Evolutionary conservation across 2,888 invertebrate genomes (phyloP), one percentile per base, ranked within the genome.

Genomic region (Chloroclystis v-ata): DNA sequence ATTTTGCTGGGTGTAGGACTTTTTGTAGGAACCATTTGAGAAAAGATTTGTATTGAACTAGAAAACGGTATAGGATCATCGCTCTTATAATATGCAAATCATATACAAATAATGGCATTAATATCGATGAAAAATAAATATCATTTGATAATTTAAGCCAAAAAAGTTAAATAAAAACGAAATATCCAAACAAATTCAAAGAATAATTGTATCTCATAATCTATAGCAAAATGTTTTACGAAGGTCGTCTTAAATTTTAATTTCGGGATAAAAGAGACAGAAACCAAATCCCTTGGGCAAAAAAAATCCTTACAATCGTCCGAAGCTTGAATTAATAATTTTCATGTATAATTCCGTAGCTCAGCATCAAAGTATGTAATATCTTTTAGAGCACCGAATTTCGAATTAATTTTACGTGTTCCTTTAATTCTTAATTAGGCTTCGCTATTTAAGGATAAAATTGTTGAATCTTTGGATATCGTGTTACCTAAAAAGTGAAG

Each of bases 261-360:
- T 70, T 71, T 70, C 67, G 53, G 64, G 54, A 62, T 63, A 63
- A 61, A 59, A 59, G 62, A 57, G 67, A 55, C 63, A 65, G 65
- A 56, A 63, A 59, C 57, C 52, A 58, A 61, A 59, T 56, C 67
- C 62, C 60, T 13, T 39, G 57, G 61, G 59, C 52, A 32, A 20
- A 29, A 67, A 65, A 66, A 65, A 68, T 54, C 60, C 59, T 62
- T 64, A 65, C 60, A 60, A 63, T 63, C 59, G 54, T 54, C 52
- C 54, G 65, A 57, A 60, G 63, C 66, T 66, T 63, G 67, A 56
- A 72, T 73, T 65, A 72, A 77, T 75, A 71, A 70, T 72, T 35
- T 72, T 67, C 55, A 65, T 64, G 63, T 69, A 66, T 69, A 67
- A 67, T 69, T 69, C 63, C 61, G 56, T 40, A 45, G 47, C 47